These are phyloP conservation scores for Drosophila austrosaltans DNA, from an alignment of 2,888 invertebrate species.

Conservation along the genomic window DNA sequence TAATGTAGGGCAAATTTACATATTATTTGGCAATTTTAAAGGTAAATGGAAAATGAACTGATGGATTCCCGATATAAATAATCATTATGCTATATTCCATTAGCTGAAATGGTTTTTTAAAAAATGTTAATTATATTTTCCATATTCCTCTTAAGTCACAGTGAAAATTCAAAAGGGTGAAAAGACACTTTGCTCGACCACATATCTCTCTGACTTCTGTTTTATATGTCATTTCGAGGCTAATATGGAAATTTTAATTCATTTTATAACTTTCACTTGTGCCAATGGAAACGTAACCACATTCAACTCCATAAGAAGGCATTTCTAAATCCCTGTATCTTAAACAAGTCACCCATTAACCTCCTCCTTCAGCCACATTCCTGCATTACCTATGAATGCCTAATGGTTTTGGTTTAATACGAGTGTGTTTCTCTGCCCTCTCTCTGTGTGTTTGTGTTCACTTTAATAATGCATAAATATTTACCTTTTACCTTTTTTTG, in stretches of 20 bases:
- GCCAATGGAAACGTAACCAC: background rate
- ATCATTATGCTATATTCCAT: no score
- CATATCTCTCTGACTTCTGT: background rate
- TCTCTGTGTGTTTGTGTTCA: constrained; percentile 47
- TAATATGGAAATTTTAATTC: background rate
- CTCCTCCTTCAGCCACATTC: background rate
- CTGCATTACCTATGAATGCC: constrained; percentile 56
- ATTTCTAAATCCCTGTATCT: background rate
- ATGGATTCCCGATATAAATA: no score
- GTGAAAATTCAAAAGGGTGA: background rate
- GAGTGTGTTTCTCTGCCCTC: background rate
- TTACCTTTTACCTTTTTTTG: constrained; percentile 42
- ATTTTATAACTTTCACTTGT: constrained; percentile 1
- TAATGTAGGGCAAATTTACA: background rate
- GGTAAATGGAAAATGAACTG: no score
- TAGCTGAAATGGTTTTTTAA: no score
- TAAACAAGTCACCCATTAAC: background rate
- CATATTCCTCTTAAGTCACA: background rate
- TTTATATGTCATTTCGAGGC: background rate
- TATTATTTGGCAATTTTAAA: no score
- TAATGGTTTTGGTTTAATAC: constrained; percentile 73
- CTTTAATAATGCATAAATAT: constrained; percentile 73
- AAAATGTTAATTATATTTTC: background rate
- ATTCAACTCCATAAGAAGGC: background rate
- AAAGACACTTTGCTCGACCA: background rate